Evolutionary conservation across 1,140 invertebrate species (phyloP).

Genomic region (Hyles euphorbiae): DNA sequence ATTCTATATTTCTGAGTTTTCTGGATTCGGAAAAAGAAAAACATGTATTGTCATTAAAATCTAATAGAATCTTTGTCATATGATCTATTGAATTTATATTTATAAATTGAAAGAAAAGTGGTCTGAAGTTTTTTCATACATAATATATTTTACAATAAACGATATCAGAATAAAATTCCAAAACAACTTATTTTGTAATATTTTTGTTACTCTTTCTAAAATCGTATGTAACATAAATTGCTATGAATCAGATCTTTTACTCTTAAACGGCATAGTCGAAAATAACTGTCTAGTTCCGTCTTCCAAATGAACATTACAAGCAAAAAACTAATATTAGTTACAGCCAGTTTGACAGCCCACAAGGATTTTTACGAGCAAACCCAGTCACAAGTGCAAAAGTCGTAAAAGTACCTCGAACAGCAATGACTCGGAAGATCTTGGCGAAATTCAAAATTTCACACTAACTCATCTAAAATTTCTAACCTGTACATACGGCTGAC

Average conservation of each 20-base stretch:
- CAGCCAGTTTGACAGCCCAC: slow-evolving; percentile 20
- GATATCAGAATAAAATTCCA: too few relatives aligned
- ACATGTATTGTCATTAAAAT: neutral
- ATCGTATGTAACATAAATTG: too few relatives aligned
- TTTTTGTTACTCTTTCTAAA: neutral
- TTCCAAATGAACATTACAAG: slow-evolving; percentile 1
- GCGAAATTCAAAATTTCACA: slow-evolving; percentile 70
- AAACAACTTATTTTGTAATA: neutral
- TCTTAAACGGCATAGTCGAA: too few relatives aligned
- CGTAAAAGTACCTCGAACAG: slow-evolving; percentile 29
- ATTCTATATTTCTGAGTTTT: neutral
- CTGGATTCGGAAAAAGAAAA: too few relatives aligned
- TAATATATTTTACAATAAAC: too few relatives aligned
- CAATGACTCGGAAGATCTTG: slow-evolving; percentile 35
- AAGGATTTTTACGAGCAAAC: slow-evolving; percentile 28
- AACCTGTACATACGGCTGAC: slow-evolving; percentile 58
- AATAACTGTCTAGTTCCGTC: neutral
- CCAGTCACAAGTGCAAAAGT: slow-evolving; percentile 32
- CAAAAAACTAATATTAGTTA: slow-evolving; percentile 14
- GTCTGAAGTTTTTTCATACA: too few relatives aligned
- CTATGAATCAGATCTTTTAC: too few relatives aligned
- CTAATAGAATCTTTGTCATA: neutral
- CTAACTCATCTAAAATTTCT: slow-evolving; percentile 41
- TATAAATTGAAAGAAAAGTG: neutral
- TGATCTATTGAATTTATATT: neutral